Base-by-base conservation (phyloP, 2,888 invertebrate species). In the Pycnomerus fuliginosus region DNA sequence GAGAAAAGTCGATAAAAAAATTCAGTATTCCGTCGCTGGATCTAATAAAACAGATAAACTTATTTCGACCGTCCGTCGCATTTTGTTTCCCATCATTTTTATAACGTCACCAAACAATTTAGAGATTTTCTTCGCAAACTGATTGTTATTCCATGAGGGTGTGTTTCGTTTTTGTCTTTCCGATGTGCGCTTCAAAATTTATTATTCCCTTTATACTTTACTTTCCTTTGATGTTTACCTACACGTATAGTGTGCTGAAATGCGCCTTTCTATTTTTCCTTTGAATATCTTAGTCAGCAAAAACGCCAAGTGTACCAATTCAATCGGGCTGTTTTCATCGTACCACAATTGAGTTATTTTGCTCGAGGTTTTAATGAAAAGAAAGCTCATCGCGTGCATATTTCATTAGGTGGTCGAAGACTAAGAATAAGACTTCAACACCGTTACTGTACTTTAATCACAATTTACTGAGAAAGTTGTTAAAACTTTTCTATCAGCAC, bases 121-220 rank as follows among this genome's bases (percentile, higher is more conserved):
- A 41, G 50, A 55, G 55, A 60, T 63, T 63, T 60, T 56, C 55
- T 40, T 48, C 45, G 3, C 25, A 4, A 54, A 50, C 57, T 55
- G 54, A 64, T 65, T 65, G 62, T 65, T 65, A 65, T 65, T 64
- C 65, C 50, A 57, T 48, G 58, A 52, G 51, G 56, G 62, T 61
- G 56, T 56, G 61, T 55, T 60, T 58, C 61, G 58, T 55, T 55
- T 59, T 56, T 62, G 60, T 61, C 59, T 59, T 58, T 57, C 56
- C 55, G 44, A 48, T 37, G 49, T 55, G 52, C 54, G 52, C 52
- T 51, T 50, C 50, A 53, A 46, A 63, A 68, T 68, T 67, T 67
- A 65, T 65, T 66, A 68, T 66, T 66, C 65, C 52, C 58, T 64
- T 63, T 68, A 63, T 65, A 60, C 64, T 54, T 60, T 54, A 45